These are phyloP conservation scores for Phyllotreta cruciferae DNA, from an alignment of 2,888 invertebrate species.

Conservation along the genomic window DNA sequence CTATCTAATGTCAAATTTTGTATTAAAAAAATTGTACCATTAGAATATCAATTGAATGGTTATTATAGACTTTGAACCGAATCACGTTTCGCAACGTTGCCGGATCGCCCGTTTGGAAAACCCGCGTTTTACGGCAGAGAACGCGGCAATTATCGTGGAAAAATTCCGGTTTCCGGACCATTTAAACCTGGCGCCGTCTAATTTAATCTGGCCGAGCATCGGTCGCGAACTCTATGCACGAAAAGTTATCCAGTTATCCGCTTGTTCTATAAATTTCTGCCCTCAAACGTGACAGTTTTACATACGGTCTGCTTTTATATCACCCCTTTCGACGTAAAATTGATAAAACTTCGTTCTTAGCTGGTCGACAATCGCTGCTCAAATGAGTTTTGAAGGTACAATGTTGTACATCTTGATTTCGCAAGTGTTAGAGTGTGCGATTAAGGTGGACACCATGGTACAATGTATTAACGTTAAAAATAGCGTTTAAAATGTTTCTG, in stretches of 20 bases:
- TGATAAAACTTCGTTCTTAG: conserved; percentile 41
- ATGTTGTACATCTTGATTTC: too few species aligned
- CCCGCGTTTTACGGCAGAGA: conserved; percentile 4
- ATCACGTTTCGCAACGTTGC: conserved; percentile 26
- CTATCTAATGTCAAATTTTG: background rate
- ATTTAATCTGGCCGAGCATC: conserved; percentile 53
- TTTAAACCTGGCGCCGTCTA: conserved; percentile 54
- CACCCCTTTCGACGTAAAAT: conserved; percentile 51
- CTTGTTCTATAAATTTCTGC: conserved; percentile 59
- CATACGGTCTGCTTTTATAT: conserved; percentile 56
- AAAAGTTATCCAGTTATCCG: conserved; percentile 57
- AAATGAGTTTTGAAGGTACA: conserved; percentile 34
- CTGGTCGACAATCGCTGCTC: too few species aligned
- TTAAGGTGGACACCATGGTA: too few species aligned
- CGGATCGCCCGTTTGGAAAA: conserved; percentile 4
- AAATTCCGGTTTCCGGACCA: conserved; percentile 39
- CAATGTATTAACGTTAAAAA: too few species aligned
- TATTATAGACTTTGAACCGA: background rate
- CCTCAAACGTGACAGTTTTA: conserved; percentile 57
- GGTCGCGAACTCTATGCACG: conserved; percentile 51
- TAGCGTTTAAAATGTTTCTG: too few species aligned
- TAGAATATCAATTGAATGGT: too few species aligned
- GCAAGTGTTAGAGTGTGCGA: conserved; percentile 38
- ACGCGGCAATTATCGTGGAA: conserved; percentile 26
- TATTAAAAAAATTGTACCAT: too few species aligned